Percentiles rank a stretch among this genome's conserved stretches.
Evolutionary conservation across 2,797 vertebrate genomes (phyloP).

Genomic region (Alfaro cultratus): DNA sequence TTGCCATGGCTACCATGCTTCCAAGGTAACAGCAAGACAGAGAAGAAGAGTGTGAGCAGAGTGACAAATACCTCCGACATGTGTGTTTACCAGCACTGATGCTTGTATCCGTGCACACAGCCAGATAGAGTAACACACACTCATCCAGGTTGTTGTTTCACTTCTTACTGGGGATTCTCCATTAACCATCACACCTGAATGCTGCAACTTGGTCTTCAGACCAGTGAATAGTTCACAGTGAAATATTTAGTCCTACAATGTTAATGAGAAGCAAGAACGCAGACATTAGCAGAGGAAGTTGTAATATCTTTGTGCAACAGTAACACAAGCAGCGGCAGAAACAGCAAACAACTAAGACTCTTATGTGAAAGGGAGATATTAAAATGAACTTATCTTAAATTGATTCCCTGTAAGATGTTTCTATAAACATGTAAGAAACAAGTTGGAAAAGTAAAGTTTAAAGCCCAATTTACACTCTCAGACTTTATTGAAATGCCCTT

Average conservation of each 20-base stretch:
- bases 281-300: not conserved
- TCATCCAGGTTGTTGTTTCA: not conserved
- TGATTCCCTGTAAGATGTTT: not conserved
- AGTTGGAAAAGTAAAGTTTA: not conserved
- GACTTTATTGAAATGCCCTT: not conserved
- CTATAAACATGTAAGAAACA: not conserved
- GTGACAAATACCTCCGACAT: constrained; percentile 80
- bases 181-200: not conserved
- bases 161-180: not conserved
- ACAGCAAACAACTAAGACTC: not conserved
- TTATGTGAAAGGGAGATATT: not conserved
- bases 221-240: not conserved
- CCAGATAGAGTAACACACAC: constrained; percentile 11
- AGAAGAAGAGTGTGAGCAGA: constrained; percentile 77
- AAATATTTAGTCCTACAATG: too few species aligned
- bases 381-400: not conserved
- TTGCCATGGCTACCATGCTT: constrained; percentile 84
- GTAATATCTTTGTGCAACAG: not conserved
- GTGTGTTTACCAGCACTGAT: constrained; percentile 55
- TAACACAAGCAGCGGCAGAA: not conserved
- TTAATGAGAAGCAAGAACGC: not conserved
- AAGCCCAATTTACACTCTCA: not conserved
- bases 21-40: constrained; percentile 83
- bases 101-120: constrained; percentile 8
- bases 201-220: not conserved